Conservation (phyloP, 2,113 vertebrate genomes). For the Phaetusa simplex region DNA sequence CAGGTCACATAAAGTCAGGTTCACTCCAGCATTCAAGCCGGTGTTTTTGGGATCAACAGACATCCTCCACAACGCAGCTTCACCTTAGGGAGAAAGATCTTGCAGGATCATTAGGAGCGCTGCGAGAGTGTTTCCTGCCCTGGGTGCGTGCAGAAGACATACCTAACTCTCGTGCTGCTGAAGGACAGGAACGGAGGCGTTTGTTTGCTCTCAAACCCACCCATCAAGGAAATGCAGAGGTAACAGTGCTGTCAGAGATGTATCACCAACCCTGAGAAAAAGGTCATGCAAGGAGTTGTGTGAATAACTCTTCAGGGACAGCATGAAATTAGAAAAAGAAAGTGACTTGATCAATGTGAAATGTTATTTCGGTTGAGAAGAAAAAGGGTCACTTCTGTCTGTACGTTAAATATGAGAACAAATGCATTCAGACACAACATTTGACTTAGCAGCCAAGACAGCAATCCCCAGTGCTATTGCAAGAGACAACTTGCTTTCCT, state of each 20-base stretch:
- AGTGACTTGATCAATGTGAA: background rate
- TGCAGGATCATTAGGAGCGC: background rate
- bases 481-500: background rate
- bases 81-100: background rate
- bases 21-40: background rate
- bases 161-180: background rate
- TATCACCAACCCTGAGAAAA: background rate
- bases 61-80: background rate
- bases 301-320: background rate
- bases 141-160: background rate
- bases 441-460: background rate
- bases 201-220: background rate
- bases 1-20: background rate
- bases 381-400: background rate
- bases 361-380: background rate
- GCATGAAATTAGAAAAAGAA: background rate
- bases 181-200: background rate
- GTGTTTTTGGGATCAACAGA: background rate
- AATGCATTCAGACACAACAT: background rate
- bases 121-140: background rate
- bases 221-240: background rate
- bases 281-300: background rate
- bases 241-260: background rate
- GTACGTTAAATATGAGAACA: background rate
- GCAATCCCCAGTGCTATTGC: background rate